Base-by-base conservation (phyloP, 1,140 invertebrate species). In the Halictus rubicundus region DNA sequence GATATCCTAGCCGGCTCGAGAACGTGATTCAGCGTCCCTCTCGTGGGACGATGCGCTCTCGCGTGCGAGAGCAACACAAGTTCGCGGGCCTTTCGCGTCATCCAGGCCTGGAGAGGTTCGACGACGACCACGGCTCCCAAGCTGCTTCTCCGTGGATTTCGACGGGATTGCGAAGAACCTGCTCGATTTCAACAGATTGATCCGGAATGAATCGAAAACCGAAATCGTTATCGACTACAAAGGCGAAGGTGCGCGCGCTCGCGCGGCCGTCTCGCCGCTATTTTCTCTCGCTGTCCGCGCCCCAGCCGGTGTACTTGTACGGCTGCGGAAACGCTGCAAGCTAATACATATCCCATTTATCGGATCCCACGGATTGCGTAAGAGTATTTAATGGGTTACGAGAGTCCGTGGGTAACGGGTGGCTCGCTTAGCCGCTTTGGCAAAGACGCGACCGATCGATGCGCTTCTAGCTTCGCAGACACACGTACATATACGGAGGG, bases 321-420 rank as follows among this genome's bases (percentile, higher is more conserved):
- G 83, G 83, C 59, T 78, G 83, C 87, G 25, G 78, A 68, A 85
- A 88, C 68, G 61, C 65, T 60, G 72, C 72, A 79, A 61, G 59
- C 23, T 73, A 66, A 74, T 84, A 75, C 80, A 80, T 88, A 82
- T 71, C 71, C 80, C 78, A 80, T 85, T 89, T 88, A 87, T 88
- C 78, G 81, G 88, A 86, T 87, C 60, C 72, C 71, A 60, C 46
- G 71, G 66, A 83, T 90, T 87, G 88, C 78, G 77, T 89, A 90
- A 90, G 76, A 82, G 52, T 84, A 87, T 88, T 87, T 88, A 88
- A 82, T 52, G 23, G 32, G 54, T 57, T 78, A 78, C 60, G 49
- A 61, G 61, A 78, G 69, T 65, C 68, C 60, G 68, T 32, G 76
- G 32, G 69, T 66, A 60, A 73, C 60, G 54, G 66, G n/a, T 72